Evolutionary conservation across 2,113 vertebrate genomes (phyloP), one percentile per base, ranked within the genome.

Genomic region (Egretta garzetta): DNA sequence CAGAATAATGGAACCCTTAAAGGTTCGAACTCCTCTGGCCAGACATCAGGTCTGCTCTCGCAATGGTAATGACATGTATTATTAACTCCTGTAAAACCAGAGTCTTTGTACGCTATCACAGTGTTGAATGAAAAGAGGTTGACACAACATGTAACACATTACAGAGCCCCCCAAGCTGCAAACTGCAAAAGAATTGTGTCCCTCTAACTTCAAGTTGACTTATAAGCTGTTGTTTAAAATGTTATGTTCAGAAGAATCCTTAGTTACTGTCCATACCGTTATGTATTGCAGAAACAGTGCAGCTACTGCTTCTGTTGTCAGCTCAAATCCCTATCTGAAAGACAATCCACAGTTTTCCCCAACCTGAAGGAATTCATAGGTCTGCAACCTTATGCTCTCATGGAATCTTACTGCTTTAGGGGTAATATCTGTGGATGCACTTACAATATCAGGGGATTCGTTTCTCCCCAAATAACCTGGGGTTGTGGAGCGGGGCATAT

Each of bases 1-100:
- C 99, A 99, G 96, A 99, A 99, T 98, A 99, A 99, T 94, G 99
- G 99, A 95, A 99, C 99, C 71, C 98, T 99, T 87, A 99, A 99
- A 98, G 99, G 98, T 45, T 99, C 99, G 2, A 99, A 98, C 97
- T 98, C 98, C 41, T 99, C 99, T 95, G 98, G 98, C 97, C 99
- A 99, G 95, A 97, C 98, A 22, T 98, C 99, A 2, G 99, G 99
- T 86, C 98, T 99, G 95, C 98, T 99, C 96, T 97, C 99, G 23
- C 99, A 99, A 97, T 99, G 99, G 99, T 99, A 99, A 99, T 90
- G 96, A 96, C 91, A 73, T 9, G 8, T 75, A 5, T 83, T 80
- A 16, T 59, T 56, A 2, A 37, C 18, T 41, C 55, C n/a, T 30
- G 0, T 27, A 49, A 64, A 77, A 5, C 14, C 80, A 30, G 37